Evolutionary conservation across 1,140 invertebrate species (phyloP), one percentile per base, ranked within the genome.

Genomic region (Zaprionus ghesquierei): DNA sequence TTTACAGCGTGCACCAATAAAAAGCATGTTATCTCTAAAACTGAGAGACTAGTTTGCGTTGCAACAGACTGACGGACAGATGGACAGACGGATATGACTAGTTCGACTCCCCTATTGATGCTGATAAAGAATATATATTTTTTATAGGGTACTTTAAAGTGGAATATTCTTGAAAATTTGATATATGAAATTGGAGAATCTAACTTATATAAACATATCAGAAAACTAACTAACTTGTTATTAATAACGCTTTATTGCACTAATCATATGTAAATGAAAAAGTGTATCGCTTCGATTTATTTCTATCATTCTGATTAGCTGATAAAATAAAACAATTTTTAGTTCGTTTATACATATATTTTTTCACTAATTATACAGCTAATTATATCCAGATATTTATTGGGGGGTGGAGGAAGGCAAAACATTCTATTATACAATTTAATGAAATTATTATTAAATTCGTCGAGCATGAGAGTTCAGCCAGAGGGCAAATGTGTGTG

Each of bases 381-480:
- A 69, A 69, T 69, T 74, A 68, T 29, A 60, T 10, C 18, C 25
- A 27, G 4, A 27, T 27, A 27, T 38, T 6, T 20, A 33, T 15
- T 18, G 15, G 12, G 13, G 15, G 15, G 25, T 33, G 22, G 23
- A 44, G 31, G 33, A 27, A 12, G 31, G 33, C 38, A 12, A 46
- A 53, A 33, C 54, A 59, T 29, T 12, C 9, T 56, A 31, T 64
- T 70, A 60, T 54, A 44, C 10, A 49, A 46, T 46, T 56, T 15
- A 41, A 23, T 50, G n/a, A n/a, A 55, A 62, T 62, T 69, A 74
- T 74, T 74, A 56, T 68, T 56, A 69, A 69, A 69, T 73, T 38
- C 61, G 10, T 33, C 60, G 6, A 68, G 50, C 51, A 68, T 50
- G 56, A 33, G 33, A 59, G 23, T 12, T 31, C 49, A 38, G 38